Base-by-base conservation (phyloP, 2,113 vertebrate genomes). In the Cynocephalus volans region DNA sequence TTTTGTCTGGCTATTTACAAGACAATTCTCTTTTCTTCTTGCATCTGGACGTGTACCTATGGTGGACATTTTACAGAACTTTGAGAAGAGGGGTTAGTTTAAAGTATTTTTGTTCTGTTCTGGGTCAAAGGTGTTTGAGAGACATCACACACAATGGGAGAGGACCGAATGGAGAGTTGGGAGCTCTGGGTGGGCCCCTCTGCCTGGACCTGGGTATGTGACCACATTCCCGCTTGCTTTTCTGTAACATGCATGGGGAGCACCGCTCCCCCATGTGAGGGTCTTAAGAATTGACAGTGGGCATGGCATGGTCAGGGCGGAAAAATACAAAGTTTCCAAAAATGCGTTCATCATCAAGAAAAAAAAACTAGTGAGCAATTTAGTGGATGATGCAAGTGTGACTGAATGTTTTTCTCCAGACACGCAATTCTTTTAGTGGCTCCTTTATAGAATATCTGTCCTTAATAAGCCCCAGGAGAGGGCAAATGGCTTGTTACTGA, bases 211-310 rank as follows among this genome's bases (percentile, higher is more conserved):
- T 6, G 0, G 48, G 24, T 5, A 15, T 33, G 76, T 24, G 85
- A 26, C 8, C 3, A 3, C 33, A 0, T 28, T 41, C 65, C 17
- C 10, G 17, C 56, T 14, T 50, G 36, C 26, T 28, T 45, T 80
- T 15, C 84, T 73, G 8, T 4, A 11, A 45, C 0, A 0, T 0
- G 0, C 5, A 1, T 36, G 41, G 41, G 24, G 13, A 36, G 3
- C 45, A 2, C 0, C 0, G 14, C 48, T 64, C 2, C 33, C 45
- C 70, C 4, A 3, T 28, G 13, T 11, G 9, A 76, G 12, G 60
- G 48, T 8, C 26, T 58, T 73, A 58, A 41, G 77, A 69, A 69
- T 19, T 31, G 12, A 14, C 8, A 54, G 54, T 6, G 13, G 50
- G 2, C 4, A 23, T 28, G 4, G 19, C 13, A 2, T 0, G 6